Evolutionary conservation across 2,797 vertebrate species (phyloP), one percentile per base, ranked within the genome.

Genomic region (Tapirus indicus): DNA sequence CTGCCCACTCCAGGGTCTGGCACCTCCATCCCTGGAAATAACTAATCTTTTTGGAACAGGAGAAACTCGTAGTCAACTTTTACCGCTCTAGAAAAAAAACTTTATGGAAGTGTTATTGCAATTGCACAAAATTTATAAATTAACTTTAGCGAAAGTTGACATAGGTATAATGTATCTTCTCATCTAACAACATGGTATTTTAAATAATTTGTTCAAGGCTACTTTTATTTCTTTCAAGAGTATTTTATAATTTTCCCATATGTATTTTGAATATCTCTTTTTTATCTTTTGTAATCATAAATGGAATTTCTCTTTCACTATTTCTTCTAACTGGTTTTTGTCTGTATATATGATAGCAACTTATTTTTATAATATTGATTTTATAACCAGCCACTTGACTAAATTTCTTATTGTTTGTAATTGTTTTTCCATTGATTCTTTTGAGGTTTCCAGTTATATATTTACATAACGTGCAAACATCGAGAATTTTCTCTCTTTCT

Each of bases 171-270:
- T 0, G 0, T 21, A 20, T 60, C 29, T 74, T 75, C 38, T 94
- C 86, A 84, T 74, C 71, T 49, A 94, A 85, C 78, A 90, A 75
- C 29, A 60, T 10, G 8, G 27, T 54, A 77, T 86, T 75, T 91
- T 75, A 27, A 84, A 56, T 56, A 56, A 84, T 85, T 82, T 78
- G 64, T 66, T 87, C 12, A 25, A 41, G 44, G 58, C 41, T 41
- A 58, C 12, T 77, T 91, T 75, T 71, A 56, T 83, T 94, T 91
- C 32, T 80, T 95, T 89, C 6, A 25, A 66, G 54, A 91, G 8
- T 85, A 18, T 86, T 64, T 85, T 44, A n/a, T 54, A 32, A 44
- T 78, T 86, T 88, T 71, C 52, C 74, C 79, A 1, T 47, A 32
- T 25, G 10, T 79, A 38, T 84, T 56, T 25, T 87, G 85, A 72